These are phyloP conservation scores for Dipodomys stephensi DNA, from an alignment of 2,113 vertebrate genomes.

Conservation along the genomic window DNA sequence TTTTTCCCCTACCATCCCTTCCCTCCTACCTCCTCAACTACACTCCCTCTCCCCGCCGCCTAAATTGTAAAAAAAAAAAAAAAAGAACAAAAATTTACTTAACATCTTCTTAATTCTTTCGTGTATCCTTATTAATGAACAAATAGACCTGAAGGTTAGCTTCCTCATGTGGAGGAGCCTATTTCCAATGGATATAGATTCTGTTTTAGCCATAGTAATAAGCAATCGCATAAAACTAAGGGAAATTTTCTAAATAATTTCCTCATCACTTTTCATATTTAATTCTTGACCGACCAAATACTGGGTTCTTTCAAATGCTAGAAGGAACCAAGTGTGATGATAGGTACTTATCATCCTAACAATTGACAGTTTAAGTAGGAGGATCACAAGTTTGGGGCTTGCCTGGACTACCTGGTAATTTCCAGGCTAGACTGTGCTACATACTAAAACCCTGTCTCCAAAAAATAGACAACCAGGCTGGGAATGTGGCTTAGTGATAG, in stretches of 20 bases:
- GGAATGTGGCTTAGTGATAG: too few relatives aligned
- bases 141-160: background rate
- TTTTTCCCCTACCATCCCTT: too few relatives aligned
- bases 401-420: background rate
- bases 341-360: background rate
- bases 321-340: background rate
- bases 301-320: slow-evolving; percentile 10
- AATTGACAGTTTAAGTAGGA: background rate
- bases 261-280: background rate
- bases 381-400: too few relatives aligned
- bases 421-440: background rate
- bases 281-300: background rate
- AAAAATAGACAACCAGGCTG: too few relatives aligned
- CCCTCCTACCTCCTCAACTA: too few relatives aligned
- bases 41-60: too few relatives aligned
- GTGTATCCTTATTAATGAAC: background rate
- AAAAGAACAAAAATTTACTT: too few relatives aligned
- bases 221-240: slow-evolving; percentile 5
- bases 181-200: background rate
- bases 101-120: too few relatives aligned
- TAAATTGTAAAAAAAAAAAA: too few relatives aligned
- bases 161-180: slow-evolving; percentile 21
- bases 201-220: slow-evolving; percentile 3
- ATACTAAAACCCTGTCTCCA: background rate
- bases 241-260: background rate